Conservation (phyloP, 1,140 invertebrate genomes). For the Caenorhabditis briggsae region DNA sequence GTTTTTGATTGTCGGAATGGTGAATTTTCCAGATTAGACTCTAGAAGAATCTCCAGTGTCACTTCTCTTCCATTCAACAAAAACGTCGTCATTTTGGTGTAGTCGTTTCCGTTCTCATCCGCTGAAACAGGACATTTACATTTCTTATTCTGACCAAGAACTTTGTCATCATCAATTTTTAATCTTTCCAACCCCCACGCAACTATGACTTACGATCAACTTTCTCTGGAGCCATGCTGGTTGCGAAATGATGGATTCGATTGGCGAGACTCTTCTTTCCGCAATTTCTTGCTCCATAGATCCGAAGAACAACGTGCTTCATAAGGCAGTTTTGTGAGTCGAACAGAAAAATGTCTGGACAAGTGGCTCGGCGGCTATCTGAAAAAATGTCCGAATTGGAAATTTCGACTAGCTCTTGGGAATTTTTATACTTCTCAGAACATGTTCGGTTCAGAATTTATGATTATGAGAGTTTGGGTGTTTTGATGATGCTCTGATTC, state of each 20-base stretch:
- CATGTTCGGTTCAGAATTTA: not conserved
- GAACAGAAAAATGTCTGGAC: conserved; percentile 27
- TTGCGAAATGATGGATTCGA: conserved; percentile 43
- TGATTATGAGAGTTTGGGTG: not conserved
- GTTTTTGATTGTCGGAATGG: conserved; percentile 9
- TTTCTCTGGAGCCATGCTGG: conserved; percentile 25
- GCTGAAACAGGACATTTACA: not conserved
- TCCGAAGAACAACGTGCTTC: conserved; percentile 39
- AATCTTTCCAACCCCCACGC: not conserved
- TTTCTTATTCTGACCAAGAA: conserved; percentile 21
- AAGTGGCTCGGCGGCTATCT: conserved; percentile 44
- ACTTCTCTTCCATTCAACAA: conserved; percentile 34
- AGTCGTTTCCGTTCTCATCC: conserved; percentile 39
- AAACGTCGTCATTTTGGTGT: conserved; percentile 36
- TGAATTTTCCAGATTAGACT: conserved; percentile 35
- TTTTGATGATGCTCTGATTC: not conserved
- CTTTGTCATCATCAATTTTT: not conserved
- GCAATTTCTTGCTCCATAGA: conserved; percentile 19
- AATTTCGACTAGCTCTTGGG: not conserved
- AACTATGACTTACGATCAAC: conserved; percentile 20
- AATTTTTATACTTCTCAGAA: not conserved
- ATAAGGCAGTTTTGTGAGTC: conserved; percentile 32
- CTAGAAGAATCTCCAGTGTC: conserved; percentile 17
- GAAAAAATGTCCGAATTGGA: not conserved
- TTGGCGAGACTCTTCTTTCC: conserved; percentile 39